Percentiles rank a stretch among this genome's conserved stretches.
Conservation (phyloP, 2,888 invertebrate genomes). For the Dynastes hyllus region DNA sequence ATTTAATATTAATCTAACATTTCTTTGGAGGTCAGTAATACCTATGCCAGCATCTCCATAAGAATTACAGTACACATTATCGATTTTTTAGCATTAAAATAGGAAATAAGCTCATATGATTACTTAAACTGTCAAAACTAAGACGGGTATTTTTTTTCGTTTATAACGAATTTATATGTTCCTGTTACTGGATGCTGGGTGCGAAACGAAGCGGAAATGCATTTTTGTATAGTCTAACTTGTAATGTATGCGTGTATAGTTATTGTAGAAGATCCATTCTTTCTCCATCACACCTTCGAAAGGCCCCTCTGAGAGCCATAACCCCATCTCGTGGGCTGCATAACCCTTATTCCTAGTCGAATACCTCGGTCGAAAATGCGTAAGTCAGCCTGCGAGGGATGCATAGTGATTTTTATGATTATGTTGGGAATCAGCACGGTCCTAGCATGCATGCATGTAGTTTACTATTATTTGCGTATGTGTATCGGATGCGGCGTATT, state of each 20-base stretch:
- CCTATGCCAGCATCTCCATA: no score
- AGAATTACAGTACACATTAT: no score
- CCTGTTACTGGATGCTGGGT: no score
- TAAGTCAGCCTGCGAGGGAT: slow-evolving; percentile 64
- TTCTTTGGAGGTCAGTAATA: no score
- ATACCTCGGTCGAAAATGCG: slow-evolving; percentile 59
- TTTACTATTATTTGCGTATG: slow-evolving; percentile 60
- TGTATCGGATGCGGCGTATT: slow-evolving; percentile 56
- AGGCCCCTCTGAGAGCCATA: slow-evolving; percentile 74
- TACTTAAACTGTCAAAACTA: no score
- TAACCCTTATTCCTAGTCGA: slow-evolving; percentile 69
- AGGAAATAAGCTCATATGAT: no score
- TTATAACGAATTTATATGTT: no score
- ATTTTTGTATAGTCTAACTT: slow-evolving; percentile 29
- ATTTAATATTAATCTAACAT: no score
- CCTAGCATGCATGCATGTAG: slow-evolving; percentile 57
- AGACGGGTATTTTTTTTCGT: no score
- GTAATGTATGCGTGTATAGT: slow-evolving; percentile 22
- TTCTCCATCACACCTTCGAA: slow-evolving; percentile 70
- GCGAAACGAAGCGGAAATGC: not conserved
- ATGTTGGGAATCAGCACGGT: slow-evolving; percentile 64
- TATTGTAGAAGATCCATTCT: slow-evolving; percentile 53
- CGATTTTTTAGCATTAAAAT: no score
- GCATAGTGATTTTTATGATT: slow-evolving; percentile 73
- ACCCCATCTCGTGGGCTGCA: slow-evolving; percentile 75